phyloP scores from a whole-genome alignment of 1,140 invertebrate species.

The Drosophila orena region DNA sequence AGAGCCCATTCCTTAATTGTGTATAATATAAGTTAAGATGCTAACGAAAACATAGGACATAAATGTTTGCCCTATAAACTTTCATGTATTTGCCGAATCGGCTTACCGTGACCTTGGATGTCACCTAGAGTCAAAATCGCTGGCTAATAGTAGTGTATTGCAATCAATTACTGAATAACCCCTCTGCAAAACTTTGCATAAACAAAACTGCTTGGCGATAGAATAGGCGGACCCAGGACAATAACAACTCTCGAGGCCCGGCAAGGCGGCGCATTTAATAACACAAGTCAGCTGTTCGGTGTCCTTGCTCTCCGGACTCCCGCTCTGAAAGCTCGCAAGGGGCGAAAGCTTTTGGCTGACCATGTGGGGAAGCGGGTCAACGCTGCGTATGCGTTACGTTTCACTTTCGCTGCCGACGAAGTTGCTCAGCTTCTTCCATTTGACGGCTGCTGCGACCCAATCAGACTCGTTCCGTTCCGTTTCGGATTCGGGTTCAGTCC shows the following conservation, averaged over 20 bases:
- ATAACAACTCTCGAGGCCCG: slow-evolving; percentile 35
- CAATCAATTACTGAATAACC: slow-evolving; percentile 48
- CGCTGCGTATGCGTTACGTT: slow-evolving; percentile 79
- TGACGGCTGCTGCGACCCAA: slow-evolving; percentile 63
- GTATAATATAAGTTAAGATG: no score
- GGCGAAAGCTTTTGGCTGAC: slow-evolving; percentile 38
- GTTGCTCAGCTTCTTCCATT: slow-evolving; percentile 29
- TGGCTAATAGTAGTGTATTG: slow-evolving; percentile 21
- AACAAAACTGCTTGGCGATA: slow-evolving; percentile 19
- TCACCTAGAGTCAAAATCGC: slow-evolving; percentile 11
- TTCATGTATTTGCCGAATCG: slow-evolving; percentile 24
- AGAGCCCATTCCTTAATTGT: no score
- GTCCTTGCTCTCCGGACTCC: slow-evolving; percentile 9
- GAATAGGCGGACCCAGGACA: slow-evolving; percentile 9
- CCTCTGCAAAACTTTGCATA: slow-evolving; percentile 34
- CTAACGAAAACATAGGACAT: background rate
- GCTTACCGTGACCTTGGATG: slow-evolving; percentile 6
- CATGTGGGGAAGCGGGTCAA: slow-evolving; percentile 58
- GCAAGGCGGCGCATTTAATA: slow-evolving; percentile 53
- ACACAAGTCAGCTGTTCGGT: slow-evolving; percentile 78
- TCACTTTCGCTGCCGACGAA: slow-evolving; percentile 69
- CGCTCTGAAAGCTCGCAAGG: slow-evolving; percentile 57
- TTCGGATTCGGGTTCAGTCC: slow-evolving; percentile 78
- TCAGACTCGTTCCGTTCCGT: slow-evolving; percentile 30
- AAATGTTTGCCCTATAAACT: background rate